These are phyloP conservation scores for Phyllopteryx taeniolatus DNA, from an alignment of 2,113 vertebrate genomes.

Conservation along the genomic window DNA sequence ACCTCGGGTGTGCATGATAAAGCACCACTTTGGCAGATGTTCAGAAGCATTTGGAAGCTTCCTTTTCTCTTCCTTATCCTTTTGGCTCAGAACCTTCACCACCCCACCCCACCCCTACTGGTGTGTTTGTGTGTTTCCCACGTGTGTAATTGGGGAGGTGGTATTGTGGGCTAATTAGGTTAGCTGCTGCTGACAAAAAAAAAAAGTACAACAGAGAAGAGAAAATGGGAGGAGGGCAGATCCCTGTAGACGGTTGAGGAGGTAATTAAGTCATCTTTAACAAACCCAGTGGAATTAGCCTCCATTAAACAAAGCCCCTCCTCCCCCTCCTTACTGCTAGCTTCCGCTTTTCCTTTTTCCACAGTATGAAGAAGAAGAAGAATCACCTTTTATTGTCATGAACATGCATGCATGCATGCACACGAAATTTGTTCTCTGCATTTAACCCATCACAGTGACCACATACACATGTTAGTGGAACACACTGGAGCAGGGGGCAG, in stretches of 20 bases:
- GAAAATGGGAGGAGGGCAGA: slow-evolving; percentile 30
- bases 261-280: slow-evolving; percentile 68
- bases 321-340: slow-evolving; percentile 9
- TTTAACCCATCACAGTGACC: no score
- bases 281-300: slow-evolving; percentile 43
- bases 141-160: slow-evolving; percentile 8
- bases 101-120: slow-evolving; percentile 8
- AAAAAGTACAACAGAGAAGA: slow-evolving; percentile 14
- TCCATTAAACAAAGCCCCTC: slow-evolving; percentile 25
- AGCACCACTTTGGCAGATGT: slow-evolving; percentile 41
- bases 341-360: not conserved
- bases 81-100: slow-evolving; percentile 12
- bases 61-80: slow-evolving; percentile 14
- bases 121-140: slow-evolving; percentile 10
- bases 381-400: no score
- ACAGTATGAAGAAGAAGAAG: no score
- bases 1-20: slow-evolving; percentile 25
- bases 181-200: slow-evolving; percentile 27
- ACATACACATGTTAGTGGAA: no score
- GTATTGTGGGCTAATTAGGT: slow-evolving; percentile 61
- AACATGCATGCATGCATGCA: no score
- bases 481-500: no score
- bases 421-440: no score
- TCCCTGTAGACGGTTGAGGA: slow-evolving; percentile 45
- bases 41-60: slow-evolving; percentile 15